Base-by-base conservation (phyloP, 2,888 invertebrate species). In the Chromoteleia sp. region DNA sequence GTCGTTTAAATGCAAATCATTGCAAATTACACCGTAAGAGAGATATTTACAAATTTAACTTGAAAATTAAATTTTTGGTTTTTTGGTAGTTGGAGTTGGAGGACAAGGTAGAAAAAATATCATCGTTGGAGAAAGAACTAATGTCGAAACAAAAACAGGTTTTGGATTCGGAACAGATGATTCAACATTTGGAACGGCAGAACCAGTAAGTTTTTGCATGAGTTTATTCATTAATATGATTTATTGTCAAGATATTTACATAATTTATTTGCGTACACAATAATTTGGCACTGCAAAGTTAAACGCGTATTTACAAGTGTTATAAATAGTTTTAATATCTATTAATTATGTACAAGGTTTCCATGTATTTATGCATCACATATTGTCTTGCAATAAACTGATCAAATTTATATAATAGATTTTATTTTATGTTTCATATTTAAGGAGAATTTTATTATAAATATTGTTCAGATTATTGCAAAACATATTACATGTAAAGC, bases 61-160 rank as follows among this genome's bases (percentile, higher is more conserved):
- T 33, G 33, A 8, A 33, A 33, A 33, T 6, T 33, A 8, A 33
- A 33, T 33, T 33, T 33, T 3, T 33, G 10, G 7, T 25, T 6
- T 25, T 33, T 8, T 33, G 8, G 2, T 8, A 95, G 91, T 93
- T 94, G 88, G 94, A 94, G 84, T 88, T 96, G 82, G 96, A 96
- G 88, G 93, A 94, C 71, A 96, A 96, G 91, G 95, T 96, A 12
- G 96, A 96, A 91, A 93, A 93, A 86, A 92, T 94, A 14, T 94
- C 93, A 84, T 91, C 93, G 71, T 87, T 96, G 70, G 96, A 96
- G 88, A 93, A 94, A 67, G 95, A 96, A 84, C 80, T 95, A 0
- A 93, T 93, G 86, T 92, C 93, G 29, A 94, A 94, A 85, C 93
- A 94, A 8, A 89, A 91, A 52, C 87, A 90, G 45, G 52, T 65